A percentile compares a stretch with the other conserved stretches of the same genome.
Evolutionary conservation across 2,113 vertebrate species (phyloP).

Genomic region (Paramisgurnus dabryanus): DNA sequence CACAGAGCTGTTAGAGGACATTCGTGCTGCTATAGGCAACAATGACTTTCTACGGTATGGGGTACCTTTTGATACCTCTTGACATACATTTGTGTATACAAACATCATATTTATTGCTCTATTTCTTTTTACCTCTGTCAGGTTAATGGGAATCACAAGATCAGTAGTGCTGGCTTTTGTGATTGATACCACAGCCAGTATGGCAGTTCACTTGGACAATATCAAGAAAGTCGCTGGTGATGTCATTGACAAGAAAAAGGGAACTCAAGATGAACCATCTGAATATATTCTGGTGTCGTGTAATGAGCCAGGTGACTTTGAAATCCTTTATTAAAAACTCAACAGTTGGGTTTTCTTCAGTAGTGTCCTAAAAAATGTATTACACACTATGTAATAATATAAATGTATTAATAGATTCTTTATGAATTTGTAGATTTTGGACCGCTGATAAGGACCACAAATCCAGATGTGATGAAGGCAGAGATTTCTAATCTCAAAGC

Average conservation of each 20-base stretch:
- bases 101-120: too few relatives aligned
- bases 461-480: slow-evolving; percentile 67
- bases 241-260: slow-evolving; percentile 71
- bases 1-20: slow-evolving; percentile 68
- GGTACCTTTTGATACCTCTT: not conserved
- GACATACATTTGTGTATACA: too few relatives aligned
- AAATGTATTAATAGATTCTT: not conserved
- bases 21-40: slow-evolving; percentile 66
- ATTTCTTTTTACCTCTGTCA: slow-evolving; percentile 43
- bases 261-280: slow-evolving; percentile 74
- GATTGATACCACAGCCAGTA: slow-evolving; percentile 76
- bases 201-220: slow-evolving; percentile 68
- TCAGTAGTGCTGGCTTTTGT: slow-evolving; percentile 74
- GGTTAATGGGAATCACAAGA: slow-evolving; percentile 74
- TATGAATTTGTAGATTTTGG: slow-evolving; percentile 63
- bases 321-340: not conserved
- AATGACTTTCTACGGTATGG: slow-evolving; percentile 65
- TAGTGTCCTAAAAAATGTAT: too few relatives aligned
- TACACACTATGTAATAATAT: not conserved
- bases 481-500: slow-evolving; percentile 62
- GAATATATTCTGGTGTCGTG: slow-evolving; percentile 77
- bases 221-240: slow-evolving; percentile 55
- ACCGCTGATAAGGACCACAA: slow-evolving; percentile 66
- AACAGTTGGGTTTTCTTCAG: not conserved
- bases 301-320: slow-evolving; percentile 70